phyloP scores from a whole-genome alignment of 2,888 invertebrate species.

The Dioctria rufipes region DNA sequence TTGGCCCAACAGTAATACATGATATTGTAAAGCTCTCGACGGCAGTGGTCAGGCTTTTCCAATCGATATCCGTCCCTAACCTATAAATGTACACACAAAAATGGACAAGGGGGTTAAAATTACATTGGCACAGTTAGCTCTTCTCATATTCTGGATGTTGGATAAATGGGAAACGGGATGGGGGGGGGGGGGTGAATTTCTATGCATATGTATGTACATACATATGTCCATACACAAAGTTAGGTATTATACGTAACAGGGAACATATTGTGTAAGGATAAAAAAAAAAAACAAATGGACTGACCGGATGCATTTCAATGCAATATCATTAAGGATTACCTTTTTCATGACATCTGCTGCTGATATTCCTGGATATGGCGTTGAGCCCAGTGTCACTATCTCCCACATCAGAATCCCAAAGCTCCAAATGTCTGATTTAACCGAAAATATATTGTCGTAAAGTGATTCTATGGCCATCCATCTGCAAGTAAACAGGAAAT shows the following conservation, averaged over 20 bases:
- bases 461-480: conserved; percentile 98
- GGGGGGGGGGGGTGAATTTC: neutral
- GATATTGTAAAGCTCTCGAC: conserved; percentile 91
- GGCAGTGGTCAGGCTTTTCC: conserved; percentile 94
- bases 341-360: conserved; percentile 93
- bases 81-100: conserved; percentile 70
- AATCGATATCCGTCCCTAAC: conserved; percentile 90
- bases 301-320: neutral
- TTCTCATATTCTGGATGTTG: neutral
- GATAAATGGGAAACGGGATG: neutral
- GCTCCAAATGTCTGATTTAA: conserved; percentile 96
- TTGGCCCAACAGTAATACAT: conserved; percentile 98
- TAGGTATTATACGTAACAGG: neutral
- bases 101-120: conserved; percentile 53
- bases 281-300: conserved; percentile 3
- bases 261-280: neutral
- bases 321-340: conserved; percentile 72
- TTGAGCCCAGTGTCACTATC: conserved; percentile 94
- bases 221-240: neutral
- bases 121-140: conserved; percentile 16
- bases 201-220: neutral
- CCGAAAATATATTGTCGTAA: conserved; percentile 93
- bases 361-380: conserved; percentile 94
- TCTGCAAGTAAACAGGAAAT: conserved; percentile 70
- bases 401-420: conserved; percentile 97